Evolutionary conservation across 1,140 invertebrate genomes (phyloP).

Genomic region (Lordiphosa mommai): DNA sequence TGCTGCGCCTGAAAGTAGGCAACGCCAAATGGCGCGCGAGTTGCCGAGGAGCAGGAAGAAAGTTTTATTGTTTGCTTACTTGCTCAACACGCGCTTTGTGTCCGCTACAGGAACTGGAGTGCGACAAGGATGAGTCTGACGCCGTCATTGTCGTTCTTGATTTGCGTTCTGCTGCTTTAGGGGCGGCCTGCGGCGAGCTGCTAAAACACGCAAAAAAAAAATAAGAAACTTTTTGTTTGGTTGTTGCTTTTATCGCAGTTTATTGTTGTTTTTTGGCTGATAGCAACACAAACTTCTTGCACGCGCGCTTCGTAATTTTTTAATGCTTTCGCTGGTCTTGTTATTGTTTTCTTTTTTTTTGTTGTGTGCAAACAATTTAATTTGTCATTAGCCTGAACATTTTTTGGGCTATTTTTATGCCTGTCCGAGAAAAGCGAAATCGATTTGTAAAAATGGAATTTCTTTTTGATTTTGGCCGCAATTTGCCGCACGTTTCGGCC

Average conservation of each 20-base stretch:
- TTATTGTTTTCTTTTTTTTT: constrained; percentile 11
- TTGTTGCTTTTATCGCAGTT: constrained; percentile 63
- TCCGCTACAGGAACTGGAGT: constrained; percentile 17
- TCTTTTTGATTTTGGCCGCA: constrained; percentile 52
- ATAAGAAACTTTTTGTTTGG: constrained; percentile 43
- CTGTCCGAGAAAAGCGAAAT: constrained; percentile 42
- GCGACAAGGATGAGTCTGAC: constrained; percentile 38
- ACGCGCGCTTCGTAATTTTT: constrained; percentile 56
- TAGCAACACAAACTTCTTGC: constrained; percentile 56
- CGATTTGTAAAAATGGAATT: constrained; percentile 63
- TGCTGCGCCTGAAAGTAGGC: constrained; percentile 31
- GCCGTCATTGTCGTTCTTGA: constrained; percentile 61
- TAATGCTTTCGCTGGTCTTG: constrained; percentile 14
- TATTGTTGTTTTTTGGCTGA: constrained; percentile 47
- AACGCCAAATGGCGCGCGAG: constrained; percentile 6
- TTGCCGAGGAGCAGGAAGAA: constrained; percentile 8
- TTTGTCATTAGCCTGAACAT: constrained; percentile 54
- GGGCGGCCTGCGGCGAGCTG: constrained; percentile 1
- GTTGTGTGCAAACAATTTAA: constrained; percentile 56
- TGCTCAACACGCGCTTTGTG: constrained; percentile 54
- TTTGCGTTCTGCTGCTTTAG: constrained; percentile 50
- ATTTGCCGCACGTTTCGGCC: constrained; percentile 46
- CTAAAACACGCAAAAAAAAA: constrained; percentile 32
- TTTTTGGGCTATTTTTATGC: constrained; percentile 51
- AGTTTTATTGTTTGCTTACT: constrained; percentile 75